phyloP scores from a whole-genome alignment of 2,797 vertebrate species.

The Strix occidentalis region DNA sequence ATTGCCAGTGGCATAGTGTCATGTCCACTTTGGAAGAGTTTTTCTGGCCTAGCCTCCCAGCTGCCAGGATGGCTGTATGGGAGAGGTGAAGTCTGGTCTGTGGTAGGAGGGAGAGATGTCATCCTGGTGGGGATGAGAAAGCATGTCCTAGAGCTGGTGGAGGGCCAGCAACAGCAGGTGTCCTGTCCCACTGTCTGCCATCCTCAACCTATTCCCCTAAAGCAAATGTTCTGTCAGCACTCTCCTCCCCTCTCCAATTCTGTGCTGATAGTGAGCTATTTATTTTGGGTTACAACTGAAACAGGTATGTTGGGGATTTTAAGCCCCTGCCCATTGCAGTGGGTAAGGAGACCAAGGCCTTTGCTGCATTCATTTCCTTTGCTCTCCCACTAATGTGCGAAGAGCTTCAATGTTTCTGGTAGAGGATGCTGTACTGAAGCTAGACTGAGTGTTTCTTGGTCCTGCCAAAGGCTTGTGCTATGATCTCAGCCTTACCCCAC shows the following conservation, averaged over 20 bases:
- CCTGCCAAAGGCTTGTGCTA: neutral
- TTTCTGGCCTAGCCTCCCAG: neutral
- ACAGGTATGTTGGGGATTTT: neutral
- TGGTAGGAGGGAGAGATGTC: neutral
- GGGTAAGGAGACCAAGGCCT: neutral
- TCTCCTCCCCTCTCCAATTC: neutral
- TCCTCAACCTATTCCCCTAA: neutral
- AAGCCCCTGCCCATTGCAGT: neutral
- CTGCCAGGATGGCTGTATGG: neutral
- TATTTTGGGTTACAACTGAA: neutral
- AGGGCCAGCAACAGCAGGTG: neutral
- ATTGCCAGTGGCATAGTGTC: neutral
- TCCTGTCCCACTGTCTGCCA: neutral
- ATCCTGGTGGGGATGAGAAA: neutral
- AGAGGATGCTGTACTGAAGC: neutral
- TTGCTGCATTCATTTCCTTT: neutral
- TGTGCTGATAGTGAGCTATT: neutral
- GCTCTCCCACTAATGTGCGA: fast-evolving
- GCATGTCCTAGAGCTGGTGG: neutral
- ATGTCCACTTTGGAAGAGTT: neutral
- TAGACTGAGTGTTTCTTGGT: neutral
- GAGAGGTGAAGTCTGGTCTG: neutral
- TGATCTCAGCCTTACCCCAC: neutral
- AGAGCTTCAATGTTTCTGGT: neutral
- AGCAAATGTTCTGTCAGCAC: neutral